Evolutionary conservation across 2,797 vertebrate genomes (phyloP), one percentile per base, ranked within the genome.

Genomic region (Natrix natrix): DNA sequence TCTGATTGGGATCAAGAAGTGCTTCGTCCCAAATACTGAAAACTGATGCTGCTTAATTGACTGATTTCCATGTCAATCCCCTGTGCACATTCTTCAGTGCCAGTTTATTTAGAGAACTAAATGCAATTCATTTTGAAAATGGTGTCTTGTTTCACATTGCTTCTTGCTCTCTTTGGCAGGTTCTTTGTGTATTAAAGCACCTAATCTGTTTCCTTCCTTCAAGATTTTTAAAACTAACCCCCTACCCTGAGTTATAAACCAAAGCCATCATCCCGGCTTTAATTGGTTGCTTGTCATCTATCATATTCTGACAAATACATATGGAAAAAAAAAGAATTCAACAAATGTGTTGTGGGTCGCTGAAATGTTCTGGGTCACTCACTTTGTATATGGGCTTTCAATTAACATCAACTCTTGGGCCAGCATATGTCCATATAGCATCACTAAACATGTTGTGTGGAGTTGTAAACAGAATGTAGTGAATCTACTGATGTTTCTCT

Each of bases 361-460:
- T 94, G 63, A 91, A 96, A 13, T 95, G 93, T 95, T 95, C 94
- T 92, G 95, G 93, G 91, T 96, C 94, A 92, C 43, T 96, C 94
- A 88, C 94, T 96, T 89, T 95, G 87, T 90, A 63, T 96, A 96
- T 96, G 92, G 93, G 91, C 92, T 96, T 89, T 96, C 95, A 93
- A 92, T 92, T 78, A 74, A 92, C 94, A 92, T 96, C 93, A 94
- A 88, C 86, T 56, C 57, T 48, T 95, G 94, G 87, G 93, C 90
- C 86, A 86, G 69, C 56, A 92, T 92, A 56, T 94, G 94, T 93
- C 93, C 87, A 94, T 94, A 48, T 95, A 91, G 78, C 93, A 94
- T 54, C 90, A 48, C 37, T 93, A 94, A 93, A 95, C 95, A 88
- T 66, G 32, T 90, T 93, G 87, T 52, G 20, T 57, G 32, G 28